These are phyloP conservation scores for Tapirus terrestris DNA, from an alignment of 2,113 vertebrate genomes.

Conservation along the genomic window DNA sequence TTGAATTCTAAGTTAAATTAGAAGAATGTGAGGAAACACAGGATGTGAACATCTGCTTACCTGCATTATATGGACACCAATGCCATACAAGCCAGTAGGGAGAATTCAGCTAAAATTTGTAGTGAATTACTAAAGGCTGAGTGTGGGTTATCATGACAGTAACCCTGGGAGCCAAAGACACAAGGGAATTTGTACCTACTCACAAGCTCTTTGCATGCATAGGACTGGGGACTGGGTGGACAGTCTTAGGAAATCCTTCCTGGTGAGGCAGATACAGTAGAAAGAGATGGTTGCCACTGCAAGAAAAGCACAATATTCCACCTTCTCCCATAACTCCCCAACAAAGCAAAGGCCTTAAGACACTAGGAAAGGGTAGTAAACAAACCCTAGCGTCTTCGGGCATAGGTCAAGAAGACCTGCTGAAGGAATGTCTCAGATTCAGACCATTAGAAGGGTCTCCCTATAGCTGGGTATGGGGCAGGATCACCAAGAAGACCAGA, in stretches of 20 bases:
- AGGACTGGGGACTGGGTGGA: background rate
- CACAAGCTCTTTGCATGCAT: background rate
- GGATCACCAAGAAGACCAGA: background rate
- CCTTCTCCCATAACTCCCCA: background rate
- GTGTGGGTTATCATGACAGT: background rate
- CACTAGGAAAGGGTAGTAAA: background rate
- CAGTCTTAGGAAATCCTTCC: background rate
- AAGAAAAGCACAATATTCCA: background rate
- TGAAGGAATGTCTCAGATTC: background rate
- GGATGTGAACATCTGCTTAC: background rate
- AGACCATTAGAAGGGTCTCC: background rate
- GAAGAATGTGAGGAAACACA: background rate
- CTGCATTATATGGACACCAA: background rate
- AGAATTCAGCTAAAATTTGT: background rate
- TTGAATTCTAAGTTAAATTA: background rate
- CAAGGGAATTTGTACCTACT: background rate
- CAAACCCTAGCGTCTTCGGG: background rate
- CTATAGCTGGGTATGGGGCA: background rate
- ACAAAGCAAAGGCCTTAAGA: background rate
- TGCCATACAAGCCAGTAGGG: background rate
- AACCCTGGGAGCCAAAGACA: background rate
- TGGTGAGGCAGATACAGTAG: background rate
- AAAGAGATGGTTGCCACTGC: background rate
- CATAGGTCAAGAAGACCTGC: background rate
- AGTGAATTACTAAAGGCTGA: background rate